phyloP scores from a whole-genome alignment of 2,888 invertebrate genomes.

The Tortrix viridana region DNA sequence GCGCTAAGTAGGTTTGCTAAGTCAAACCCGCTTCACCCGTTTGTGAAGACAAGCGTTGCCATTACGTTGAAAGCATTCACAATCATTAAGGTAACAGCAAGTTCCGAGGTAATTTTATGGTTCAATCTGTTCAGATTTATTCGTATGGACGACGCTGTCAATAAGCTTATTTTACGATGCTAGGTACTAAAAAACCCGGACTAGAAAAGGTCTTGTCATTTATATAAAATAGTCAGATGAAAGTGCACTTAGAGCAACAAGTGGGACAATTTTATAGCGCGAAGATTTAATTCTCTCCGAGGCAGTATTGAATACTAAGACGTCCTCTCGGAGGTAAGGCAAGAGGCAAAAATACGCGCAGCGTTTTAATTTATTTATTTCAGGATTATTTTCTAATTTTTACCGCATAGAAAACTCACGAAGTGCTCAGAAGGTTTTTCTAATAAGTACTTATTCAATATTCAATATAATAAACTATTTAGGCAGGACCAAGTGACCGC shows the following conservation, averaged over 20 bases:
- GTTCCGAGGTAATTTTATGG: slow-evolving; percentile 21
- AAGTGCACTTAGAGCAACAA: slow-evolving; percentile 38
- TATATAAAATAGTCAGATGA: slow-evolving; percentile 28
- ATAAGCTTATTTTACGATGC: slow-evolving; percentile 25
- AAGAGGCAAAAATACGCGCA: slow-evolving; percentile 14
- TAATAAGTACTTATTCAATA: slow-evolving; percentile 6
- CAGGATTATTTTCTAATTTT: not conserved
- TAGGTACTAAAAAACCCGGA: slow-evolving; percentile 17
- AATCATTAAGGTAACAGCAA: slow-evolving; percentile 34
- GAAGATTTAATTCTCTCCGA: slow-evolving; percentile 36
- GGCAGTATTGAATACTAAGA: slow-evolving; percentile 38
- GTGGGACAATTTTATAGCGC: slow-evolving; percentile 36
- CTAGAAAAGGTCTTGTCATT: slow-evolving; percentile 8
- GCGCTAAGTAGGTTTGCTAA: slow-evolving; percentile 27
- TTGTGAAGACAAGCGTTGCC: slow-evolving; percentile 35
- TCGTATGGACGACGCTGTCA: slow-evolving; percentile 22
- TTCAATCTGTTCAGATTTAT: slow-evolving; percentile 28
- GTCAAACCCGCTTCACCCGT: slow-evolving; percentile 18
- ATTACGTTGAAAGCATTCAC: slow-evolving; percentile 38
- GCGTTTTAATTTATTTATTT: slow-evolving; percentile 5
- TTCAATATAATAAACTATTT: slow-evolving; percentile 15
- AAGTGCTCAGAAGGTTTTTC: slow-evolving; percentile 1
- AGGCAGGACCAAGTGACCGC: slow-evolving; percentile 10
- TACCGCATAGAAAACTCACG: not conserved
- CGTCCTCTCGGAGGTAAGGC: slow-evolving; percentile 14